Evolutionary conservation across 2,888 invertebrate genomes (phyloP), one percentile per base, ranked within the genome.

Genomic region (Eristalinus sepulchralis): DNA sequence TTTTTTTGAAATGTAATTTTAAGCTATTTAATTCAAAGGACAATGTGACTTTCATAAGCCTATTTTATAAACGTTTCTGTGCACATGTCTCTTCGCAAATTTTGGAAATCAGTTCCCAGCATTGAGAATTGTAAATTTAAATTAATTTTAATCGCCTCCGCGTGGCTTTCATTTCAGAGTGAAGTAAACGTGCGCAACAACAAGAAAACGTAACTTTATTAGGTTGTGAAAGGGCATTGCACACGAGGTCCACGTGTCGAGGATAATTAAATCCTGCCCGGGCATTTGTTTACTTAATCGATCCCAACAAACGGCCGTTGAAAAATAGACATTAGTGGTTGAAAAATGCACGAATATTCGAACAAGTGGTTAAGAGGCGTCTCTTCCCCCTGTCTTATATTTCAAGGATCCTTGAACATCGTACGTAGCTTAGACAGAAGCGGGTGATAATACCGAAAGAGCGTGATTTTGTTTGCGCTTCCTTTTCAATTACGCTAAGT

Each of bases 401-500:
- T 31, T 64, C 63, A 78, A 78, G 78, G n/a, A 34, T 24, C 24
- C 64, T 79, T 66, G 71, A 63, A 34, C 36, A 60, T 20, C 53
- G 24, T 6, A 53, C n/a, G 17, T 6, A 17, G n/a, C 6, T 73
- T 11, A 64, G 36, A 31, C 55, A 55, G 20, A 39, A 57, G 79
- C 22, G 59, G 62, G 17, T 47, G 72, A 60, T 55, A 34, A 67
- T 62, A 24, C 47, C 20, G 39, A 47, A 17, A 62, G 31, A 63
- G 68, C 63, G 63, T 67, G 73, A 73, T 62, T 80, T 75, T 80
- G 67, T 80, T 80, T 80, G 63, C 55, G 67, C 67, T 60, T 53
- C 60, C 24, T 36, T 75, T 75, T 73, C 62, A 80, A 72, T 80
- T 68, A 80, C 80, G 80, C 80, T 80, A 80, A 80, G 80, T 75